Base-by-base conservation (phyloP, 1,140 invertebrate species). In the Cyrtorhinus lividipennis region DNA sequence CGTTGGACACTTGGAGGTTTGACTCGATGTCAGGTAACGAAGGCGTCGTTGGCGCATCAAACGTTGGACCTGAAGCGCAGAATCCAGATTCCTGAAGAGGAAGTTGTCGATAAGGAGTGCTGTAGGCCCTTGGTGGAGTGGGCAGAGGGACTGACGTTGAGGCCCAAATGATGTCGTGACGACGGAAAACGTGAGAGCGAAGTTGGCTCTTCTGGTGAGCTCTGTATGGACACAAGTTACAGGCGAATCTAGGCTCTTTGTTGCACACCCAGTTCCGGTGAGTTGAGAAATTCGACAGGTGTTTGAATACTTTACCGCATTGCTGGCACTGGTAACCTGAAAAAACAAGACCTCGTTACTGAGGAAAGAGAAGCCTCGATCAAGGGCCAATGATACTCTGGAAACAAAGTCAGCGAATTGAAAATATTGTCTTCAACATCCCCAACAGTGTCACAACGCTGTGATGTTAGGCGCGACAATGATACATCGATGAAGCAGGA, bases 221-320 rank as follows among this genome's bases (percentile, higher is more conserved):
- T 44, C 73, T 72, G 48, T 73, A 73, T n/a, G 74, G 73, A 65
- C 79, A 81, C 48, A 75, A 71, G 0, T 73, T 74, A 67, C 79
- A 80, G 27, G 71, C 69, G 68, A 79, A 81, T 2, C 74, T 71
- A 23, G 79, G 79, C 57, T 76, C 75, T 62, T 79, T 78, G 44
- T 78, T 78, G 65, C 80, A 82, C 62, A 80, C 80, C 57, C 79
- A 75, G 13, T 75, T 73, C 18, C 77, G 71, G 65, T 82, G 80
- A 63, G 76, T 73, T 62, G 72, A 73, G 45, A 81, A 69, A 10
- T 77, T 76, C 30, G 74, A 74, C 46, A 74, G 75, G 64, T 75
- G 73, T 0, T 72, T 71, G 67, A 80, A 81, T 24, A 70, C 69
- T 64, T 73, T 74, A 24, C 73, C 73, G 27, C 76, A 78, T 24